Conservation (phyloP, 2,888 invertebrate species). For the Coelinius sp. region DNA sequence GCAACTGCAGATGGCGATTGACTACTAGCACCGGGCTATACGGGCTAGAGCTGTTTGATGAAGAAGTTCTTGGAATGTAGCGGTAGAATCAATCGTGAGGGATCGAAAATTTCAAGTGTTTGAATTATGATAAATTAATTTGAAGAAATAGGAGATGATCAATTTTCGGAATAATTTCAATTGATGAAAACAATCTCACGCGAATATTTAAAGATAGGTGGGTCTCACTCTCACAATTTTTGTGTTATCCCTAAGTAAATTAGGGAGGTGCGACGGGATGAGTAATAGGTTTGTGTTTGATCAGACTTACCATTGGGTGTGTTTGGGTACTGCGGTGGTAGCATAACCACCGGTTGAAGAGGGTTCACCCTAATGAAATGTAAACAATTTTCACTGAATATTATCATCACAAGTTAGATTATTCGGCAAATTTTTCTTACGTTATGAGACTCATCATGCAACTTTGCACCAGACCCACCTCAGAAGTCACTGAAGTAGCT, state of each 20-base stretch:
- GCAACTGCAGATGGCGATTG: slow-evolving; percentile 43
- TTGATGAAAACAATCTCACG: no score
- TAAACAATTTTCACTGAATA: neutral
- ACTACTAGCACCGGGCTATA: no score
- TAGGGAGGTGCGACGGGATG: neutral
- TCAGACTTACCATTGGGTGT: slow-evolving; percentile 10
- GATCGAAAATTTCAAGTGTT: neutral
- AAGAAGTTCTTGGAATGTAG: neutral
- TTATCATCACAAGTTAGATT: neutral
- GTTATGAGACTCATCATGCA: slow-evolving; percentile 6
- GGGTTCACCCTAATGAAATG: slow-evolving; percentile 14
- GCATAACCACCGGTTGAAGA: neutral
- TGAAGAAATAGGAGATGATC: no score
- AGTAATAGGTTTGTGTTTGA: slow-evolving; percentile 10
- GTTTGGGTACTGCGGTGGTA: neutral
- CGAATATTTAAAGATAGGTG: neutral
- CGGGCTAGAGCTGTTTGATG: neutral
- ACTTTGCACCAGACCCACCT: neutral
- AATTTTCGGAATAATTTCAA: no score
- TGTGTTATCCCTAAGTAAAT: neutral
- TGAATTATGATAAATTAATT: no score
- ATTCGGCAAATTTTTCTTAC: neutral
- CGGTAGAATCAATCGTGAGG: neutral
- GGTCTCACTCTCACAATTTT: neutral
- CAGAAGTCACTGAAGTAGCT: slow-evolving; percentile 50